Conservation (phyloP, 2,797 vertebrate species). For the Darevskia nairensis region DNA sequence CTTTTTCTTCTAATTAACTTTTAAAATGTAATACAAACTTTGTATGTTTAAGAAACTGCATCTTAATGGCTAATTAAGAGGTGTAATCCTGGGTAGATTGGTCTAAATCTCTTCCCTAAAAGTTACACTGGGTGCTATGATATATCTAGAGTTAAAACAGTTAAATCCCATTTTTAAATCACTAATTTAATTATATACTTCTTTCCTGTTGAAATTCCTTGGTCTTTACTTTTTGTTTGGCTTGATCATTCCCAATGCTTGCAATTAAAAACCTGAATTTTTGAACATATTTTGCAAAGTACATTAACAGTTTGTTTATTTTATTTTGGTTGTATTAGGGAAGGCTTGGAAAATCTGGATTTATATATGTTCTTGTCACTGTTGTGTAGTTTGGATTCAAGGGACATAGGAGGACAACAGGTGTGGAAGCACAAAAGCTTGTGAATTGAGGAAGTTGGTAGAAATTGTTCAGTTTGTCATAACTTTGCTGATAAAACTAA, state of each 20-base stretch:
- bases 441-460: neutral
- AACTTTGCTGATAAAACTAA: neutral
- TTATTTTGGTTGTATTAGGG: neutral
- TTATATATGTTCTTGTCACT: constrained; percentile 9
- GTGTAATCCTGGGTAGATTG: neutral
- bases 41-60: neutral
- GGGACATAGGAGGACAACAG: neutral
- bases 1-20: neutral
- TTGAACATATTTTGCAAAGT: neutral
- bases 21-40: neutral
- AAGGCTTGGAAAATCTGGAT: neutral
- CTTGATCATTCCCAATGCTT: neutral
- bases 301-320: neutral
- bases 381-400: neutral
- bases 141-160: neutral
- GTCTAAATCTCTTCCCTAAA: neutral
- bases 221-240: neutral
- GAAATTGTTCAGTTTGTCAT: neutral
- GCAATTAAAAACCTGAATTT: neutral
- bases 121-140: neutral
- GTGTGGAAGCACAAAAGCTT: neutral
- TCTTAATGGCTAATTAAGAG: neutral
- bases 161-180: neutral
- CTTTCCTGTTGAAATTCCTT: neutral
- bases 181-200: neutral